phyloP scores from a whole-genome alignment of 2,797 vertebrate species.

The Gambusia yucatana region DNA sequence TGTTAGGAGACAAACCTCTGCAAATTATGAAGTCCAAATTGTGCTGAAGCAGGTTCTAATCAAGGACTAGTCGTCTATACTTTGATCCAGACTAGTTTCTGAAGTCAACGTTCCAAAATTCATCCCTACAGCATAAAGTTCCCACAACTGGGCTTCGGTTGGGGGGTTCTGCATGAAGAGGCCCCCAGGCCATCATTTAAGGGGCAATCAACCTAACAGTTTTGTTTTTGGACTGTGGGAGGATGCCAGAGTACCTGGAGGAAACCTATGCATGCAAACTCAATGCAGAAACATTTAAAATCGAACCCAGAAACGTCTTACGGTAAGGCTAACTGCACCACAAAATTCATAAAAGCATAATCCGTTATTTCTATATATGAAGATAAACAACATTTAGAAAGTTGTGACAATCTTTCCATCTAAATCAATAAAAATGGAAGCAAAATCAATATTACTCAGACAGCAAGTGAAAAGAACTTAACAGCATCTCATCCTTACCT shows the following conservation, averaged over 20 bases:
- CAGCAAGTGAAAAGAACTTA: constrained; percentile 4
- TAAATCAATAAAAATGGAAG: not conserved
- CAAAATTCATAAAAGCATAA: not conserved
- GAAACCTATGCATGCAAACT: not conserved
- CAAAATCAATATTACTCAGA: constrained; percentile 2
- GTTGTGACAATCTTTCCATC: not conserved
- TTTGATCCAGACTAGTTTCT: not conserved
- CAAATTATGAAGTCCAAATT: not conserved
- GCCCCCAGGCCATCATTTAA: too few relatives aligned
- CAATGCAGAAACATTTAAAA: not conserved
- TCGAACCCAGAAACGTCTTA: not conserved
- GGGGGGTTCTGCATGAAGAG: not conserved
- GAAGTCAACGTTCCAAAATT: not conserved
- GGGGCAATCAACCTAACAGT: not conserved
- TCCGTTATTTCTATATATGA: not conserved
- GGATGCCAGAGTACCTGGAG: not conserved
- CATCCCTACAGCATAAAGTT: not conserved
- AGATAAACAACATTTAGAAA: not conserved
- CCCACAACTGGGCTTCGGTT: not conserved
- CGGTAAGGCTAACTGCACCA: not conserved
- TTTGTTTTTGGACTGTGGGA: not conserved
- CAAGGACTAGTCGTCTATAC: not conserved
- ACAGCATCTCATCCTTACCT: constrained; percentile 1
- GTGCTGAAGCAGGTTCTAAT: not conserved
- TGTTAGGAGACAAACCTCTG: not conserved